Evolutionary conservation across 2,113 vertebrate species (phyloP).

Genomic region (Dipodomys ordii): DNA sequence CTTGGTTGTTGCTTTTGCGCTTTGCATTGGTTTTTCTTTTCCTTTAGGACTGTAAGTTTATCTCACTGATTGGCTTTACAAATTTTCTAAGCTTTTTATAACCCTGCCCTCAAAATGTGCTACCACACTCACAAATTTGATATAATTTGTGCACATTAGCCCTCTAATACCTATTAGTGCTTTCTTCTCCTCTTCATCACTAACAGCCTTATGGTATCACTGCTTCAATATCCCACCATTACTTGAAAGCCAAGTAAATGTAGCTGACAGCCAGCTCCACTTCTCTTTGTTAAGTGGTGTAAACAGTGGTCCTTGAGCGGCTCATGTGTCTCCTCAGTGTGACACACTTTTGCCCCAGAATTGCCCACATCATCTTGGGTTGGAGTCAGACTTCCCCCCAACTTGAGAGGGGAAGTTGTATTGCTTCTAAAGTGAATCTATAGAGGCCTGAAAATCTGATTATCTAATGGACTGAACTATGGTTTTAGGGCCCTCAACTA

Average conservation of each 20-base stretch:
- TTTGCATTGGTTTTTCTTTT: constrained; percentile 13
- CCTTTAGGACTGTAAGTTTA: not conserved
- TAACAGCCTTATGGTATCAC: not conserved
- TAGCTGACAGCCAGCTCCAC: not conserved
- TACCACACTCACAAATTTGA: not conserved
- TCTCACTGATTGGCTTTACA: not conserved
- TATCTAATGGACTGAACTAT: not conserved
- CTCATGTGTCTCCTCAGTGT: not conserved
- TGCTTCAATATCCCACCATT: not conserved
- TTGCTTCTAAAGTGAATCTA: constrained; percentile 24
- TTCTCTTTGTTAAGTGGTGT: not conserved
- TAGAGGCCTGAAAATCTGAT: not conserved
- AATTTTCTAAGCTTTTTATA: not conserved
- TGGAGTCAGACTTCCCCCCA: not conserved
- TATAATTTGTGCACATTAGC: not conserved
- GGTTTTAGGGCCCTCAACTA: not conserved
- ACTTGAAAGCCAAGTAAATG: not conserved
- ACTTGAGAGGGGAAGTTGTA: not conserved
- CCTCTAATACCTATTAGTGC: not conserved
- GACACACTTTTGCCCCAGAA: not conserved
- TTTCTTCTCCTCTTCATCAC: not conserved
- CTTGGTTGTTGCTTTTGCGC: not conserved
- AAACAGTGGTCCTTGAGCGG: not conserved
- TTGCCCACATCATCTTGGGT: not conserved
- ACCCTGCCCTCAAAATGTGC: constrained; percentile 8